phyloP scores from a whole-genome alignment of 2,797 vertebrate species.

The Coracias cyanogaster region DNA sequence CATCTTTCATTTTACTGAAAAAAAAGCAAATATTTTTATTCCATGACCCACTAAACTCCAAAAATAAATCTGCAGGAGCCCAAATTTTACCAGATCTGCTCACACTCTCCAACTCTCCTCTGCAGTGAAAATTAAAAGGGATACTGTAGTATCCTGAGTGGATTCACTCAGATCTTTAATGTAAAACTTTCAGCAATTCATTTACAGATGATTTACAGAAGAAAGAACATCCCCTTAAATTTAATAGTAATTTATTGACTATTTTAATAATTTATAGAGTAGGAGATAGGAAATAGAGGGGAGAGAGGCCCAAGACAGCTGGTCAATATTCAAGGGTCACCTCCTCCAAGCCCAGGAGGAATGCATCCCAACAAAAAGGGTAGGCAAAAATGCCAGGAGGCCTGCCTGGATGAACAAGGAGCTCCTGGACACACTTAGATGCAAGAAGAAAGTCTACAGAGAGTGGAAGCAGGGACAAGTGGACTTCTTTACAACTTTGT shows the following conservation, averaged over 20 bases:
- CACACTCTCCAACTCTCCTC: background rate
- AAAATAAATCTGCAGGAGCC: background rate
- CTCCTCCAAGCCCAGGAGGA: no score
- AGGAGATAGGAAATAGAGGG: background rate
- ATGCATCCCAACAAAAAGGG: no score
- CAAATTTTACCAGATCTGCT: background rate
- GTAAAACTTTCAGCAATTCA: background rate
- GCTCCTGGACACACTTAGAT: no score
- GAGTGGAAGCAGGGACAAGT: no score
- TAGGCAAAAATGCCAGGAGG: no score
- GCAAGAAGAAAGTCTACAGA: no score
- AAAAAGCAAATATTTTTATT: background rate
- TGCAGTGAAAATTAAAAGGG: background rate
- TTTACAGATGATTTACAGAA: background rate
- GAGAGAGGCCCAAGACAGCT: no score
- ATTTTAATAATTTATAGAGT: background rate
- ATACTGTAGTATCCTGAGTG: background rate
- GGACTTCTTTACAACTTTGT: no score
- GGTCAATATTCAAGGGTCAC: no score
- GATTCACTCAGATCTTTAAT: background rate
- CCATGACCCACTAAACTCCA: background rate
- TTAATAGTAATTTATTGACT: background rate
- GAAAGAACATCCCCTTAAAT: background rate
- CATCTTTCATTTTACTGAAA: background rate
- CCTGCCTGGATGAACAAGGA: no score